A percentile compares a stretch with the other conserved stretches of the same genome.
Evolutionary conservation across 2,797 vertebrate genomes (phyloP).

Genomic region (Tiaroga cobitis): DNA sequence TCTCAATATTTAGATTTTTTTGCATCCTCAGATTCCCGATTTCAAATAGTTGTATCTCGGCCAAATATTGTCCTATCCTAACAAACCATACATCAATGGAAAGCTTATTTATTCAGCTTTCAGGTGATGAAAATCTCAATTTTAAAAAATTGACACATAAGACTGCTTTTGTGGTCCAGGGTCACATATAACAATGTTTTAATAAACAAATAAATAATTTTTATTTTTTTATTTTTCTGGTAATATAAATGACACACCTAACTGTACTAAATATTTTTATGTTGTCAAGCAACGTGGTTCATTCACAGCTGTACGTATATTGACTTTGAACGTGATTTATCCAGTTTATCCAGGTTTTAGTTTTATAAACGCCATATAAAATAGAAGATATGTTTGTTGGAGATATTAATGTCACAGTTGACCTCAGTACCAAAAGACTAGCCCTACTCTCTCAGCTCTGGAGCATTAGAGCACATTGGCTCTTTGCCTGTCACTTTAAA

Average conservation of each 20-base stretch:
- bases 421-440: slow-evolving; percentile 53
- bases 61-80: too few species aligned
- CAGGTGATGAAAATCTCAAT: too few species aligned
- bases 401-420: slow-evolving; percentile 4
- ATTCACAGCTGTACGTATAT: background rate
- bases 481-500: slow-evolving; percentile 74
- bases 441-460: slow-evolving; percentile 41
- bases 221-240: background rate
- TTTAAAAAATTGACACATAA: too few species aligned
- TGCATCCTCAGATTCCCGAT: too few species aligned
- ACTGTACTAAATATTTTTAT: background rate
- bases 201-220: too few species aligned
- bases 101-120: too few species aligned
- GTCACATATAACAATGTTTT: too few species aligned
- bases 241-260: background rate
- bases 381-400: background rate
- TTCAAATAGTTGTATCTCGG: too few species aligned
- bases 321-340: background rate
- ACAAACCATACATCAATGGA: too few species aligned
- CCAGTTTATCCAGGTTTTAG: background rate
- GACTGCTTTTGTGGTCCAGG: too few species aligned
- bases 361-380: background rate
- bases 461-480: slow-evolving; percentile 24
- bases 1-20: too few species aligned
- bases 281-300: background rate